A percentile compares a stretch with the other conserved stretches of the same genome.
These are phyloP conservation scores for Pachliopta kotzebuea DNA, from an alignment of 2,888 invertebrate genomes.

Conservation along the genomic window DNA sequence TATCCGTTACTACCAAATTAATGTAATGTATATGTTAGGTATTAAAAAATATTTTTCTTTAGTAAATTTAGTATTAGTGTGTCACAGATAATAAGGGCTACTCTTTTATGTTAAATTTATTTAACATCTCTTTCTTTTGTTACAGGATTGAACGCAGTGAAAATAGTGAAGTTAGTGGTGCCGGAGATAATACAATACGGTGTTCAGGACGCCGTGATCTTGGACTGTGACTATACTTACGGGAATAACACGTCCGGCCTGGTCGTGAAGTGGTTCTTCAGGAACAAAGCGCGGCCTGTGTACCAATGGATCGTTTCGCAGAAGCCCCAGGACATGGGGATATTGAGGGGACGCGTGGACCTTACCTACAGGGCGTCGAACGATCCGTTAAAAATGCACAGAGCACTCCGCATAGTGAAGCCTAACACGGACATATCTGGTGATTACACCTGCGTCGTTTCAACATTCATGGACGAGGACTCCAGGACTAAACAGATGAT, in stretches of 20 bases:
- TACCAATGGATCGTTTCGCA: conserved; percentile 89
- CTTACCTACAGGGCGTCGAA: conserved; percentile 83
- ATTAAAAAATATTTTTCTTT: too few species aligned
- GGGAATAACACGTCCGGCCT: conserved; percentile 83
- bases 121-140: conserved; percentile 46
- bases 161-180: conserved; percentile 82
- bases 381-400: conserved; percentile 84
- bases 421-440: conserved; percentile 87
- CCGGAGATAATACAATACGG: conserved; percentile 83
- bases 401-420: conserved; percentile 86
- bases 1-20: too few species aligned
- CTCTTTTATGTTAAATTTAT: too few species aligned
- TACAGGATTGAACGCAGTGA: conserved; percentile 80
- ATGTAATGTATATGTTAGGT: too few species aligned
- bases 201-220: conserved; percentile 80
- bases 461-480: conserved; percentile 85
- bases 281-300: conserved; percentile 83
- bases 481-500: conserved; percentile 83
- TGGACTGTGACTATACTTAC: conserved; percentile 87
- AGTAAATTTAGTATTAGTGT: too few species aligned
- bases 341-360: conserved; percentile 79
- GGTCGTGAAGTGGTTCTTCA: conserved; percentile 89
- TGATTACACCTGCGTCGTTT: conserved; percentile 87
- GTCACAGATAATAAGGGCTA: too few species aligned
- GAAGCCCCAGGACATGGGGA: conserved; percentile 83